Conservation (phyloP, 2,113 vertebrate species). For the Rafetus swinhoei region DNA sequence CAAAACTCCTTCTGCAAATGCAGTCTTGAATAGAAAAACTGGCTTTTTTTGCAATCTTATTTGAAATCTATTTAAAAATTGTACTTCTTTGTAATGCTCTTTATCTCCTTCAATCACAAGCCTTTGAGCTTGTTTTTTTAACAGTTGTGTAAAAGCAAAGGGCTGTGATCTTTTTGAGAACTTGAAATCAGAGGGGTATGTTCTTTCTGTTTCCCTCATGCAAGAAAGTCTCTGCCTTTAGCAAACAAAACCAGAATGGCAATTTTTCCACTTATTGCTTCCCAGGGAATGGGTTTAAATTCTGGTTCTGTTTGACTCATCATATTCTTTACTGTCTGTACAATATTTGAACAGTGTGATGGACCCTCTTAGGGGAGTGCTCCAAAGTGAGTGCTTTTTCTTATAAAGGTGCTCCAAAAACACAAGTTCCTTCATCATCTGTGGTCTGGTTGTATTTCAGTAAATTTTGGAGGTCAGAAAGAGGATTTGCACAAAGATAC, state of each 20-base stretch:
- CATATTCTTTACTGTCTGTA: constrained; percentile 7
- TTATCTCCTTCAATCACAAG: constrained; percentile 40
- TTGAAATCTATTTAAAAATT: background rate
- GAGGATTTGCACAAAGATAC: background rate
- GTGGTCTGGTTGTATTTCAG: background rate
- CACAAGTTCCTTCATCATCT: background rate
- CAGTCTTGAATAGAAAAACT: background rate
- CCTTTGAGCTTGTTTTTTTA: constrained; percentile 28
- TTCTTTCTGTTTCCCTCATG: constrained; percentile 29
- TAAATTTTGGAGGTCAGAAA: background rate
- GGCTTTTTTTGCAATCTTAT: no score
- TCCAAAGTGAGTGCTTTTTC: background rate
- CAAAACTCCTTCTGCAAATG: no score
- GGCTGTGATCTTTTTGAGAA: constrained; percentile 38
- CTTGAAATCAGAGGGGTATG: constrained; percentile 39
- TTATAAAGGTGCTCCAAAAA: background rate
- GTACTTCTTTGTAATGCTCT: constrained; percentile 37
- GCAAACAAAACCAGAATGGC: background rate
- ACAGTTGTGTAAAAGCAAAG: constrained; percentile 11
- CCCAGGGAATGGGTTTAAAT: constrained; percentile 34
- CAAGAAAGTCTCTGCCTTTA: constrained; percentile 10
- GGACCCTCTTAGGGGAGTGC: constrained; percentile 12
- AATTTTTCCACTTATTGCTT: constrained; percentile 20
- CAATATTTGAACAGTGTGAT: background rate
- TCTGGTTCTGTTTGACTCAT: constrained; percentile 28